Evolutionary conservation across 2,888 invertebrate genomes (phyloP).

Genomic region (Coelogynopora nodosa): DNA sequence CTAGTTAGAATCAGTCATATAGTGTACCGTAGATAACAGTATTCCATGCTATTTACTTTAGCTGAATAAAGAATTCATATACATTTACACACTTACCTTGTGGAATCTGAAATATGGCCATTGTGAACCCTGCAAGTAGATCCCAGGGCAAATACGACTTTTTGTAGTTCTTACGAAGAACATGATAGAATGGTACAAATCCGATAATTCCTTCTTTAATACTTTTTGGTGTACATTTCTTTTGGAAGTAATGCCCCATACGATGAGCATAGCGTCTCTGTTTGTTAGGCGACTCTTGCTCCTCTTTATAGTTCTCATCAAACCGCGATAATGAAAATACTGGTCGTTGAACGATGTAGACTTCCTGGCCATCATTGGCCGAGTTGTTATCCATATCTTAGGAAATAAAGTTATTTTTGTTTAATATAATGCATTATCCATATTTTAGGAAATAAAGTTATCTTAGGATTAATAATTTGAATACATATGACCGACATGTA

Average conservation of each 20-base stretch:
- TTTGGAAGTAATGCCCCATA: not conserved
- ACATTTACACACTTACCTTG: not conserved
- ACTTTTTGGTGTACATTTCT: not conserved
- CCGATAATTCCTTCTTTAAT: not conserved
- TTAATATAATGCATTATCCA: no score
- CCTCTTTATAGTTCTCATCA: not conserved
- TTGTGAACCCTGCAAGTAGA: not conserved
- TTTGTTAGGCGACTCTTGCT: not conserved
- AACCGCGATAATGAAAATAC: not conserved
- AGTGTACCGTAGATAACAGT: no score
- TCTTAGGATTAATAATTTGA: no score
- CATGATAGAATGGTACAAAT: not conserved
- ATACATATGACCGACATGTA: no score
- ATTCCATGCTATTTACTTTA: no score
- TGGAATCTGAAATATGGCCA: not conserved
- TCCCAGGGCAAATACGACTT: not conserved
- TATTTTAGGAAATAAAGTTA: no score
- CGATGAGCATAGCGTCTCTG: not conserved
- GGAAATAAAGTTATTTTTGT: no score
- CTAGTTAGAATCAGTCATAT: no score
- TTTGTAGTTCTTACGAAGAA: not conserved
- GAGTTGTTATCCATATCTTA: no score
- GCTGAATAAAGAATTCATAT: not conserved
- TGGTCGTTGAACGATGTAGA: not conserved
- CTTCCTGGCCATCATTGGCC: no score